Base-by-base conservation (phyloP, 2,113 vertebrate species). In the Phalacrocorax brasilianus region DNA sequence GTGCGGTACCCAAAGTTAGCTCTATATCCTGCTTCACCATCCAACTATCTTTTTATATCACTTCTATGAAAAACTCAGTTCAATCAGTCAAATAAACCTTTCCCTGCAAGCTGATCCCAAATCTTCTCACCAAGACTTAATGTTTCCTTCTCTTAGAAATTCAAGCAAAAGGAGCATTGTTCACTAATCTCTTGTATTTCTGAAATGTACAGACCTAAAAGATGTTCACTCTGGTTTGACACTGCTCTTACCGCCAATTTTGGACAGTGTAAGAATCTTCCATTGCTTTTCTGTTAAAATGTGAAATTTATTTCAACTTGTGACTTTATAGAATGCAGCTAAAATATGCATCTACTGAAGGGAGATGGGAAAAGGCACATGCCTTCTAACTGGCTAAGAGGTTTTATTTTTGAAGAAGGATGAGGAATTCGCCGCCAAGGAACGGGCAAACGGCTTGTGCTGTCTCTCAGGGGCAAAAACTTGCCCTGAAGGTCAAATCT, bases 401-500 rank as follows among this genome's bases (percentile, higher is more conserved):
- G 15, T 72, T 78, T 75, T 70, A 15, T 23, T 89, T 67, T 67
- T 61, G 8, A 65, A 71, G 44, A 74, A 38, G 38, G 38, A 38
- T 38, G 38, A 38, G 38, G 38, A 38, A 38, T 38, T 38, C 9
- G 5, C 38, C 5, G 3, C 27, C 2, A 0, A 79, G 45, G 28
- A 76, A 77, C 0, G 2, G 78, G 59, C 45, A 73, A 81, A 90
- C 0, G 14, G 26, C 35, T 81, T 72, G 10, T 32, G n/a, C 16
- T 66, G 10, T 55, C 47, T 67, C 38, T 86, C 56, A 63, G 73
- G 10, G 79, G 80, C 80, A 82, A 92, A 95, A 89, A 22, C 33
- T 89, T 81, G 61, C 40, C 87, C 87, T 61, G 40, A 92, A 94
- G 70, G 77, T 85, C 84, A 89, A 89, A 89, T 68, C 35, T 94